These are phyloP conservation scores for Mactra quadrangularis DNA, from an alignment of 1,140 invertebrate species.

Conservation along the genomic window DNA sequence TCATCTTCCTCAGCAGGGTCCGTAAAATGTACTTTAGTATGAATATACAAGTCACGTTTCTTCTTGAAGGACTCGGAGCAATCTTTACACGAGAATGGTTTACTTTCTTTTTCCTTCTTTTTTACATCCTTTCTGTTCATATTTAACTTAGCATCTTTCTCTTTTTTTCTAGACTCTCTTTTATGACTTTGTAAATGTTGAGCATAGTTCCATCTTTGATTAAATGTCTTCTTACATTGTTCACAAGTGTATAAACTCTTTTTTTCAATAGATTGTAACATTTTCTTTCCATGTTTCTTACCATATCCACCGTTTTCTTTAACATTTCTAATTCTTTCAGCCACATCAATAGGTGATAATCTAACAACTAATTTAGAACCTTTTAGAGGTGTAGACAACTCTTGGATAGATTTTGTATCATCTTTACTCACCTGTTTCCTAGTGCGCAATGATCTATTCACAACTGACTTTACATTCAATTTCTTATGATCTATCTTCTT, in stretches of 20 bases:
- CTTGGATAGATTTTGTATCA: neutral
- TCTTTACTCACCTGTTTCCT: neutral
- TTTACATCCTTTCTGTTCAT: conserved; percentile 29
- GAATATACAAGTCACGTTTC: conserved; percentile 58
- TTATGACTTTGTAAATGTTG: conserved; percentile 39
- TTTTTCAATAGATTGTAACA: conserved; percentile 26
- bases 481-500: neutral
- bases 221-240: conserved; percentile 22
- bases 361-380: conserved; percentile 34
- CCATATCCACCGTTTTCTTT: neutral
- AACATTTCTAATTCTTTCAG: conserved; percentile 13
- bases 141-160: conserved; percentile 15
- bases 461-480: neutral
- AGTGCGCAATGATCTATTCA: neutral
- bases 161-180: conserved; percentile 38
- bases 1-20: conserved; percentile 43
- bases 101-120: conserved; percentile 56
- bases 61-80: conserved; percentile 58
- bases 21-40: conserved; percentile 45
- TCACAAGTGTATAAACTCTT: conserved; percentile 17
- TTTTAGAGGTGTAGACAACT: conserved; percentile 40
- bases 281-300: conserved; percentile 9
- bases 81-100: conserved; percentile 55
- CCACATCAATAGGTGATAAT: conserved; percentile 43
- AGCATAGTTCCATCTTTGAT: conserved; percentile 35